Percentiles rank a stretch among this genome's conserved stretches.
These are phyloP conservation scores for Seira sanloemensis DNA, from an alignment of 2,888 invertebrate species.

Conservation along the genomic window DNA sequence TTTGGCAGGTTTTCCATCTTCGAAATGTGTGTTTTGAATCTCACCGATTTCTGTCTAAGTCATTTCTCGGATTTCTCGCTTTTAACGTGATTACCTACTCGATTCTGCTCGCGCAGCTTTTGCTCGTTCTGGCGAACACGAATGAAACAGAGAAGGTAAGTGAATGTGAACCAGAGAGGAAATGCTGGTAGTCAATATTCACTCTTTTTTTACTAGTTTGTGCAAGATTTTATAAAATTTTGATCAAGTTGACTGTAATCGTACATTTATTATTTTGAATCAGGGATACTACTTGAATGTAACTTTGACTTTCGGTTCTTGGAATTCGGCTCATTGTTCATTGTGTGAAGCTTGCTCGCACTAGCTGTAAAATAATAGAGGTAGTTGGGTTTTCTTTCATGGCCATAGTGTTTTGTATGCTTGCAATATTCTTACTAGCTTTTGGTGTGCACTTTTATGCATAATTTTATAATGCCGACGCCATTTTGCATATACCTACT, in stretches of 20 bases:
- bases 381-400: too few relatives aligned
- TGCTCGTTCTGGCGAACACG: slow-evolving; percentile 78
- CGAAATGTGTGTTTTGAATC: slow-evolving; percentile 91
- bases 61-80: slow-evolving; percentile 90
- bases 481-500: too few relatives aligned
- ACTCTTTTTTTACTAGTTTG: not conserved
- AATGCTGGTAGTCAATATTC: not conserved
- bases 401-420: slow-evolving; percentile 92
- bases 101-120: slow-evolving; percentile 85
- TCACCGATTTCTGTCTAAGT: slow-evolving; percentile 93
- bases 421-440: slow-evolving; percentile 93
- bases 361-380: too few relatives aligned
- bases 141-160: slow-evolving; percentile 79
- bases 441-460: slow-evolving; percentile 96
- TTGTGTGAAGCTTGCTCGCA: too few relatives aligned
- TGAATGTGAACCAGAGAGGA: not conserved
- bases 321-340: too few relatives aligned
- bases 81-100: slow-evolving; percentile 94
- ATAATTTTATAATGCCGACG: too few relatives aligned
- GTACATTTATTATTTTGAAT: slow-evolving; percentile 54
- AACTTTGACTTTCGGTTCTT: too few relatives aligned
- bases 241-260: not conserved
- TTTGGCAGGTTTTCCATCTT: slow-evolving; percentile 88
- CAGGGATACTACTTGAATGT: slow-evolving; percentile 87
- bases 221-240: not conserved